Percentiles rank a stretch among this genome's conserved stretches.
These are phyloP conservation scores for Gastracanthus pulcherrimus DNA, from an alignment of 2,888 invertebrate genomes.

Conservation along the genomic window DNA sequence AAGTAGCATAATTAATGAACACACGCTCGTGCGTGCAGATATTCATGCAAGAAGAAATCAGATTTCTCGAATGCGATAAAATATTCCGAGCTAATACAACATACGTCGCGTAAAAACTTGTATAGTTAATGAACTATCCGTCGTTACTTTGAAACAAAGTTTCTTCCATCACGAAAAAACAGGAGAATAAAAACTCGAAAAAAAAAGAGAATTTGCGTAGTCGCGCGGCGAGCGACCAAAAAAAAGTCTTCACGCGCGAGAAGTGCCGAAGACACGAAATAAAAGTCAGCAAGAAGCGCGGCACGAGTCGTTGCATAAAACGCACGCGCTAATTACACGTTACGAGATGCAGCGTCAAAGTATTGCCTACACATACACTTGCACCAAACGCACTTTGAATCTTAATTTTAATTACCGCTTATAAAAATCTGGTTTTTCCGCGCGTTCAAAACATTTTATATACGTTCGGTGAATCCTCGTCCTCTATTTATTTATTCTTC, in stretches of 20 bases:
- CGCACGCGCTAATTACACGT: slow-evolving; percentile 43
- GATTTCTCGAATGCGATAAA: neutral
- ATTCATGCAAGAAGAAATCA: neutral
- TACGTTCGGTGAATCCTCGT: neutral
- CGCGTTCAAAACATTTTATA: neutral
- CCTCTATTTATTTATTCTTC: neutral
- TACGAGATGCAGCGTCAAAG: neutral
- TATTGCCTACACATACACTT: neutral
- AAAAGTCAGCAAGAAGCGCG: neutral
- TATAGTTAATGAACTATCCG: neutral
- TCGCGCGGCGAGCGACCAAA: neutral
- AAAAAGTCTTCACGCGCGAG: slow-evolving; percentile 1
- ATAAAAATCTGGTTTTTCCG: slow-evolving; percentile 29
- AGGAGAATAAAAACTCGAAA: neutral
- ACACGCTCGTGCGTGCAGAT: neutral
- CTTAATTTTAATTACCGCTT: slow-evolving; percentile 31
- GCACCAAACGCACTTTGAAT: slow-evolving; percentile 7
- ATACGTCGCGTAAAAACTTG: neutral
- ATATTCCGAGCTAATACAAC: neutral
- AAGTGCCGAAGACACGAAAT: neutral
- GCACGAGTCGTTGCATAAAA: slow-evolving; percentile 34
- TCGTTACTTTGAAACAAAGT: slow-evolving; percentile 38
- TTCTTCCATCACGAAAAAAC: neutral
- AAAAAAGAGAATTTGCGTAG: slow-evolving; percentile 12
- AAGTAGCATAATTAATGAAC: neutral